These are phyloP conservation scores for Gobionotothen gibberifrons DNA, from an alignment of 2,797 vertebrate genomes.

Conservation along the genomic window DNA sequence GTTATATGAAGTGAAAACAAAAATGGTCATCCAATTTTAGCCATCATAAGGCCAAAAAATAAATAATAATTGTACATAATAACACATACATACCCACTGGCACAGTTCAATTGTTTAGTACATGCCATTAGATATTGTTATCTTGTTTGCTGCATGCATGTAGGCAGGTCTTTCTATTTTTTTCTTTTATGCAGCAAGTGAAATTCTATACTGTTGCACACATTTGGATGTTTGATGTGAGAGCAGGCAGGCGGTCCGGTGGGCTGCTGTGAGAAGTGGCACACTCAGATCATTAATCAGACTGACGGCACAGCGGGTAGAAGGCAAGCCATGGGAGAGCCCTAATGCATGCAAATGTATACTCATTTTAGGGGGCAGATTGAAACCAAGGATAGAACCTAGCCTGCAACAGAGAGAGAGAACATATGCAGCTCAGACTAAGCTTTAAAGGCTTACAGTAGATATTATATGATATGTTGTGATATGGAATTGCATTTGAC, in stretches of 20 bases:
- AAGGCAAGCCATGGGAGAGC: slow-evolving; percentile 81
- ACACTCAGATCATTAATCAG: slow-evolving; percentile 83
- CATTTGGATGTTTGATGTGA: slow-evolving; percentile 69
- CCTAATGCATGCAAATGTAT: slow-evolving; percentile 86
- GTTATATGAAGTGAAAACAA: no score
- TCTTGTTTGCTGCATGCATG: not conserved
- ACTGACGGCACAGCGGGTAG: slow-evolving; percentile 80
- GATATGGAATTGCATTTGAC: slow-evolving; percentile 21
- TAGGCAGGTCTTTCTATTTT: slow-evolving; percentile 19
- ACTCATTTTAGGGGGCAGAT: slow-evolving; percentile 80
- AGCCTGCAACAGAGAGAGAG: slow-evolving; percentile 49
- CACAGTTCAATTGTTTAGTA: no score
- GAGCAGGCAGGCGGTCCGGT: slow-evolving; percentile 66
- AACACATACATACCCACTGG: no score
- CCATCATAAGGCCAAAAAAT: no score
- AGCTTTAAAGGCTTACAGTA: slow-evolving; percentile 4
- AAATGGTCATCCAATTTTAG: no score
- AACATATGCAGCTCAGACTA: slow-evolving; percentile 38
- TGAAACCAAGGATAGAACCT: slow-evolving; percentile 80
- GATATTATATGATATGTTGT: not conserved
- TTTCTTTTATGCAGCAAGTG: slow-evolving; percentile 17
- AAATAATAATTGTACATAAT: no score
- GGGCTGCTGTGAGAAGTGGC: slow-evolving; percentile 75
- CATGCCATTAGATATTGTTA: not conserved
- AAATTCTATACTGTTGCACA: slow-evolving; percentile 32